Conservation (phyloP, 2,113 vertebrate species). For the Haemorhous mexicanus region DNA sequence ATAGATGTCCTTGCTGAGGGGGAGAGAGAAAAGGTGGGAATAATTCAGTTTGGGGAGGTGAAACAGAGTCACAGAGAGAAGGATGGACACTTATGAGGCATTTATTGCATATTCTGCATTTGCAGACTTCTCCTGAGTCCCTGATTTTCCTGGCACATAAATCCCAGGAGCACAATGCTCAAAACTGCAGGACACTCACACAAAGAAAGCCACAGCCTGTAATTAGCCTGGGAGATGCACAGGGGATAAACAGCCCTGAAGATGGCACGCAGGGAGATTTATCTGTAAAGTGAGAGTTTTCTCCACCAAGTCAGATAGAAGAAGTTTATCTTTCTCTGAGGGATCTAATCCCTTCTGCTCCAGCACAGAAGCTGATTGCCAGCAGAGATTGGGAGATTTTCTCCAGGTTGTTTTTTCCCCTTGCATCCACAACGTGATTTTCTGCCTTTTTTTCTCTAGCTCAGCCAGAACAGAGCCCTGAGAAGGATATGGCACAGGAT, state of each 20-base stretch:
- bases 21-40: neutral
- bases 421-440: neutral
- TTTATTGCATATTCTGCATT: neutral
- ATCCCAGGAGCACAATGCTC: neutral
- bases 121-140: neutral
- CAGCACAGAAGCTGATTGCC: neutral
- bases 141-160: neutral
- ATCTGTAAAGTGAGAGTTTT: neutral
- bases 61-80: neutral
- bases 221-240: neutral
- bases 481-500: neutral
- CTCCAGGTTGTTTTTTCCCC: neutral
- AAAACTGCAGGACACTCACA: neutral
- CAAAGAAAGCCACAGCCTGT: neutral
- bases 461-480: neutral
- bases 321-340: constrained; percentile 2
- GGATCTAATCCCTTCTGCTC: neutral
- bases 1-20: neutral
- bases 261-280: neutral
- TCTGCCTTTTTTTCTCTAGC: neutral
- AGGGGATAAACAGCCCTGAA: neutral
- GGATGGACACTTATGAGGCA: neutral
- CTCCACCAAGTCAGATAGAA: neutral
- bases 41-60: neutral
- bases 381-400: neutral